Evolutionary conservation across 2,113 vertebrate genomes (phyloP), one percentile per base, ranked within the genome.

Genomic region (Vidua macroura): DNA sequence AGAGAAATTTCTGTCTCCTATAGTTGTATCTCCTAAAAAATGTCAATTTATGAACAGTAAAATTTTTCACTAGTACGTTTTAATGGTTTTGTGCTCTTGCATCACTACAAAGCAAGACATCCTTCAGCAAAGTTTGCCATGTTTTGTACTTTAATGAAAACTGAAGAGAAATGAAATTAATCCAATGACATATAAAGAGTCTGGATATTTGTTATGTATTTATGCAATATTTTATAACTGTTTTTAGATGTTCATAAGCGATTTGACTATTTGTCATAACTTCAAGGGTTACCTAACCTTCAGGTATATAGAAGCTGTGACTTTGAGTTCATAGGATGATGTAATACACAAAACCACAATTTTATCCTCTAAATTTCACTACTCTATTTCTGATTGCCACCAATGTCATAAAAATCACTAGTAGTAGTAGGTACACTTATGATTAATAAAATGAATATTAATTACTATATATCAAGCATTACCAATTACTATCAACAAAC

Each of bases 271-370:
- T 27, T 37, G 1, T 51, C 33, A 48, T 41, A 7, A 23, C 4
- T 51, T 76, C 48, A 62, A 35, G 10, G 13, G 4, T 19, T 77
- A 41, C 4, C 1, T 9, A 81, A 6, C 2, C 23, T 55, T 73
- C 2, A 5, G 5, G 2, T 22, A 2, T 44, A 5, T 15, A 64
- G 28, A 53, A 20, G 19, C 24, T 64, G 19, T 4, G 2, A 43
- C 20, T 3, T 0, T 41, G 15, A 85, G 20, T 69, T 70, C 51
- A 48, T 1, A 46, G 7, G 10, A 15, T 28, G 15, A 10, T 0
- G 0, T 37, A 41, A 68, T 44, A 53, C 7, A 44, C 13, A 53
- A 63, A 43, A 37, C 2, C n/a, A 63, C 7, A 48, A 6, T 7
- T 73, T 77, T 49, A 44, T 76, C 10, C 10, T 35, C 21, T 52